These are phyloP conservation scores for Metalampra italica DNA, from an alignment of 2,888 invertebrate species.

Conservation along the genomic window DNA sequence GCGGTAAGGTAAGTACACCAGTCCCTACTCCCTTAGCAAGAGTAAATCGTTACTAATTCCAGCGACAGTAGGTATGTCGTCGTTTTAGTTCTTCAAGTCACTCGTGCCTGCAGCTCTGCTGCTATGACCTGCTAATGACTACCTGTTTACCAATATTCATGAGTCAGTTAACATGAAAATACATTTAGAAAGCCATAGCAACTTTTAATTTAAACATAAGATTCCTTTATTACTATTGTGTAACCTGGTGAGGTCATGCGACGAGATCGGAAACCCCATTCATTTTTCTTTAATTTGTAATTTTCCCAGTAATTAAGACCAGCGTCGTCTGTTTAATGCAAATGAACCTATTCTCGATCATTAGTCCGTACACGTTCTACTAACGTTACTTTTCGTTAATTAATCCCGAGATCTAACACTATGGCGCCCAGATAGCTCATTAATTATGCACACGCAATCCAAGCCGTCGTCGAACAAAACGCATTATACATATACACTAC, in stretches of 20 bases:
- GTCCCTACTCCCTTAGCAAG: too few species aligned
- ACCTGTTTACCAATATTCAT: constrained; percentile 12
- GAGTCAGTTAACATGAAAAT: constrained; percentile 18
- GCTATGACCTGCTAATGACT: background rate
- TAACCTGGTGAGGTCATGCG: constrained; percentile 24
- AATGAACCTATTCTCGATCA: constrained; percentile 74
- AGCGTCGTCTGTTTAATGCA: constrained; percentile 70
- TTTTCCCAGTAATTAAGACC: constrained; percentile 74
- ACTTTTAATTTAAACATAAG: constrained; percentile 35
- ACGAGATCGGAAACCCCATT: constrained; percentile 36
- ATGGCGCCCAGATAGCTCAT: constrained; percentile 38
- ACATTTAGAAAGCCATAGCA: constrained; percentile 23
- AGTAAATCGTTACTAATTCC: too few species aligned
- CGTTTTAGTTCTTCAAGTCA: background rate
- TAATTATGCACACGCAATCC: constrained; percentile 54
- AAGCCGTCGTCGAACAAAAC: constrained; percentile 24
- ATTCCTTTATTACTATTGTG: constrained; percentile 32
- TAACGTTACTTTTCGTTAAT: constrained; percentile 73
- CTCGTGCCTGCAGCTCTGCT: background rate
- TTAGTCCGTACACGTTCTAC: constrained; percentile 71
- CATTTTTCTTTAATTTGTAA: constrained; percentile 72
- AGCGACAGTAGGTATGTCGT: too few species aligned
- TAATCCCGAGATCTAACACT: constrained; percentile 59
- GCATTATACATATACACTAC: constrained; percentile 15
- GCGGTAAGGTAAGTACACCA: too few species aligned